Conservation (phyloP, 2,797 vertebrate species). For the Acanthiza pusilla region DNA sequence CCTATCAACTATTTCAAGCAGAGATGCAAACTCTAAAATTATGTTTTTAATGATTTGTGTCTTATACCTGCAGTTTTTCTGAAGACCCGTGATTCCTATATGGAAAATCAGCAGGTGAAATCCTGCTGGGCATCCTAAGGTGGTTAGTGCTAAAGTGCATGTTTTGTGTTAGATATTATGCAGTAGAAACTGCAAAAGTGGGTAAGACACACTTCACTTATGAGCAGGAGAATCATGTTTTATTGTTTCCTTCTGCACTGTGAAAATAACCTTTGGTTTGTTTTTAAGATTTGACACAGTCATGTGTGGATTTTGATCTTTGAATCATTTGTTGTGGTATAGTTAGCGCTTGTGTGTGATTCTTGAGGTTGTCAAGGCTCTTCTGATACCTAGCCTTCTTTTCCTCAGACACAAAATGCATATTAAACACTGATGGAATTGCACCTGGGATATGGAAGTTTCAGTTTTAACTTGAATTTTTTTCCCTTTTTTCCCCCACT, state of each 20-base stretch:
- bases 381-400: background rate
- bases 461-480: background rate
- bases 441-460: background rate
- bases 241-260: background rate
- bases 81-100: background rate
- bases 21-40: background rate
- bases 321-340: background rate
- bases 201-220: background rate
- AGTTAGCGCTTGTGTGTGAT: background rate
- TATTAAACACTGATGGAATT: background rate
- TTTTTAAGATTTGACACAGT: background rate
- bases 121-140: background rate
- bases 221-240: background rate
- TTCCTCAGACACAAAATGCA: background rate
- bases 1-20: background rate
- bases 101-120: background rate
- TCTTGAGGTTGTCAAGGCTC: background rate
- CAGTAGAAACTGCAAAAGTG: background rate
- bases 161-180: background rate
- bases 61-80: background rate
- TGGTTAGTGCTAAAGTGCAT: background rate
- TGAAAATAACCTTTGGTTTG: background rate
- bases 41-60: background rate
- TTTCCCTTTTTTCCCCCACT: accelerated
- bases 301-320: background rate